Conservation (phyloP, 2,113 vertebrate species). For the Cinclus cinclus region DNA sequence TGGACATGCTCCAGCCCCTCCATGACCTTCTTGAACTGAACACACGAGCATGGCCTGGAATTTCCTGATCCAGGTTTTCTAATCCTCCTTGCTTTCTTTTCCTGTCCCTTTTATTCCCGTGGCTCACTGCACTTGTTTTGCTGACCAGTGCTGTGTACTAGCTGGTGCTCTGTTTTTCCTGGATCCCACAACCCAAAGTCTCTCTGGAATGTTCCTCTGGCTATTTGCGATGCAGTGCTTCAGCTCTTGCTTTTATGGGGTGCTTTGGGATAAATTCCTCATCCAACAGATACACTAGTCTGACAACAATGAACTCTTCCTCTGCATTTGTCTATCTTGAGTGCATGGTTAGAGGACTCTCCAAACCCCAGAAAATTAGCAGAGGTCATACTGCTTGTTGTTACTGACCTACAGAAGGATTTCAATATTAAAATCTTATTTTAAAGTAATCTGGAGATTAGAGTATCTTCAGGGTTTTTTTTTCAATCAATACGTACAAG, state of each 20-base stretch:
- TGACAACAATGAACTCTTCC: neutral
- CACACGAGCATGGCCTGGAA: fast-evolving
- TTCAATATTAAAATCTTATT: neutral
- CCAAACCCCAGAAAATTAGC: neutral
- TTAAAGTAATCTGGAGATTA: neutral
- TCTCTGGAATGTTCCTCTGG: slow-evolving; percentile 1
- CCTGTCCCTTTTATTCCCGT: neutral
- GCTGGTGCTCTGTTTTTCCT: neutral
- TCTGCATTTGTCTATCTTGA: neutral
- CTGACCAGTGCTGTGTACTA: neutral
- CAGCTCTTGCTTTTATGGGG: neutral
- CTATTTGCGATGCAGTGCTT: neutral
- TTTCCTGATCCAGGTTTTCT: neutral
- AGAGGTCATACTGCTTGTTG: neutral
- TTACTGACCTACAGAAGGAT: neutral
- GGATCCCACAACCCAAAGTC: neutral
- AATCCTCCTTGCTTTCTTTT: neutral
- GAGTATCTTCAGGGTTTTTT: neutral
- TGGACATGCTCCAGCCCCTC: neutral
- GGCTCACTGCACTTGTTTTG: neutral
- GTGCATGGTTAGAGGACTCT: neutral
- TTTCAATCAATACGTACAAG: neutral
- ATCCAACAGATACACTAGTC: neutral
- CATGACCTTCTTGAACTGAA: neutral
- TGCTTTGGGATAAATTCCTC: neutral